phyloP scores from a whole-genome alignment of 2,113 vertebrate species.

The Tylochromis polylepis region DNA sequence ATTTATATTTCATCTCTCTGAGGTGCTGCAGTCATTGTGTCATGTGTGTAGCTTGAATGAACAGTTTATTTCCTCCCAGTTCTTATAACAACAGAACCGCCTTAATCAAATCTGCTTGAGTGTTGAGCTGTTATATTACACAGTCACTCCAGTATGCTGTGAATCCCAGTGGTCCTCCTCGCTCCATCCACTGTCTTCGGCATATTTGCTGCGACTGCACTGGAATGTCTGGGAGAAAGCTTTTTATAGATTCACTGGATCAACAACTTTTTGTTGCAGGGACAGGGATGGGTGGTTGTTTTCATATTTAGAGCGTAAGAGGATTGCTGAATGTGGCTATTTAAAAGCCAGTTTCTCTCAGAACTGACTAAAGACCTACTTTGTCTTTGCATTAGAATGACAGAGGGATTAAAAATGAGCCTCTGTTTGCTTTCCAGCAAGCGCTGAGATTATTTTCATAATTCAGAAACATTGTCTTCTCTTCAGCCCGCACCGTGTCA shows the following conservation, averaged over 20 bases:
- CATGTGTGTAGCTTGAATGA: neutral
- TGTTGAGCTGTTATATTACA: conserved; percentile 13
- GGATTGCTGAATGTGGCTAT: conserved; percentile 56
- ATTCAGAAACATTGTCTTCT: conserved; percentile 31
- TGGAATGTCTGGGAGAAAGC: conserved; percentile 67
- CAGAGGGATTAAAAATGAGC: conserved; percentile 48
- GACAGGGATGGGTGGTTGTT: conserved; percentile 33
- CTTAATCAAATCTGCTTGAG: conserved; percentile 9
- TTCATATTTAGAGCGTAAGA: conserved; percentile 55
- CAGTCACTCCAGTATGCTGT: neutral
- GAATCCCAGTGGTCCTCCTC: conserved; percentile 22
- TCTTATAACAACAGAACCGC: neutral
- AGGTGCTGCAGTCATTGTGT: neutral
- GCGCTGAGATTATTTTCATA: conserved; percentile 43
- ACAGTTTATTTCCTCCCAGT: conserved; percentile 14
- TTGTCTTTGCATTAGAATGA: conserved; percentile 40
- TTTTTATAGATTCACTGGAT: conserved; percentile 64
- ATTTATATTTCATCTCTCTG: neutral
- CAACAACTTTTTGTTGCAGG: conserved; percentile 30
- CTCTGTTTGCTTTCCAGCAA: conserved; percentile 34
- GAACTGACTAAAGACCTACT: conserved; percentile 30
- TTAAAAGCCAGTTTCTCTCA: conserved; percentile 31
- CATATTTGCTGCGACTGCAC: conserved; percentile 41
- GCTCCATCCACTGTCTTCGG: conserved; percentile 17
- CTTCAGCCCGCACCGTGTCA: conserved; percentile 28